Conservation (phyloP, 2,888 invertebrate species). For the Cryptocephalus primarius region DNA sequence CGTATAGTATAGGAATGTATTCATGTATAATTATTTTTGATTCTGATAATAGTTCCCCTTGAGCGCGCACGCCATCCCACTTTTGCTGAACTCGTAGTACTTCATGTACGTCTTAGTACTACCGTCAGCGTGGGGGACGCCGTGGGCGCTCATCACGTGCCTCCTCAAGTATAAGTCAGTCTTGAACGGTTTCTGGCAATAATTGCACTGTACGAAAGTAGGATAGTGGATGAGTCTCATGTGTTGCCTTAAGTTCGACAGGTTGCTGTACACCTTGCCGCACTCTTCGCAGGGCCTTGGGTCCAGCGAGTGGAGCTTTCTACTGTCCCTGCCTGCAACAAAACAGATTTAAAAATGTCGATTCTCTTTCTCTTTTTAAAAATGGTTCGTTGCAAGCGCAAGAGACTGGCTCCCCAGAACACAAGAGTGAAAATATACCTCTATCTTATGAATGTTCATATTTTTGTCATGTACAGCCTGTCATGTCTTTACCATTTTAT, state of each 20-base stretch:
- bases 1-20: no score
- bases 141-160: conserved; percentile 48
- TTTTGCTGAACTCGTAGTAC: no score
- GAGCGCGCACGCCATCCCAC: no score
- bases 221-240: conserved; percentile 55
- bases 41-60: no score
- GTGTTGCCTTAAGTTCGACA: conserved; percentile 53
- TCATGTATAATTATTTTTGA: no score
- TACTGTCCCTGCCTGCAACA: conserved; percentile 22
- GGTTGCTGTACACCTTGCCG: conserved; percentile 53
- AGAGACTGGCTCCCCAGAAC: conserved; percentile 7
- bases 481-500: no score
- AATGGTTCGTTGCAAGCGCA: conserved; percentile 31
- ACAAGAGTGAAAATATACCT: conserved; percentile 2
- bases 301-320: conserved; percentile 40
- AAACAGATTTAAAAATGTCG: neutral
- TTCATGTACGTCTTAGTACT: no score
- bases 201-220: conserved; percentile 48
- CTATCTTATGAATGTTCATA: neutral
- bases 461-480: neutral
- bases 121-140: neutral
- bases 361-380: neutral
- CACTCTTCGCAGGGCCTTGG: conserved; percentile 51
- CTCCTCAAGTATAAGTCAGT: conserved; percentile 51
- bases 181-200: conserved; percentile 53